Base-by-base conservation (phyloP, 2,113 vertebrate species). In the Plotosus lineatus region DNA sequence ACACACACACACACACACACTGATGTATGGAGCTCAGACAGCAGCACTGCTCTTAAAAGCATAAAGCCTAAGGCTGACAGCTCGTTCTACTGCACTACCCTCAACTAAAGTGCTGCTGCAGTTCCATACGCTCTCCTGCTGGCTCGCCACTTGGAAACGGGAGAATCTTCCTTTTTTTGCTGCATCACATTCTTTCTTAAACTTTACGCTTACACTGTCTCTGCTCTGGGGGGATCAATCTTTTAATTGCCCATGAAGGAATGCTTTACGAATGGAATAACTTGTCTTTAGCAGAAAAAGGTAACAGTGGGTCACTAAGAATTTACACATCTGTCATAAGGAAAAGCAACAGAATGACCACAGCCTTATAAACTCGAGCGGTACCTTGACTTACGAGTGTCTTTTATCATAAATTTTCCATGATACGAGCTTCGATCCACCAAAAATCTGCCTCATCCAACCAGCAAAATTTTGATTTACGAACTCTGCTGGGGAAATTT, bases 41-140 rank as follows among this genome's bases (percentile, higher is more conserved):
- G 90, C 85, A 84, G 88, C 91, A 91, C 91, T 91, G 89, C 89
- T 91, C 90, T 92, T 92, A 90, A 92, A 92, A 90, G 91, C 84
- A 75, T 84, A 84, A 48, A 83, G 89, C 82, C 90, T 87, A 85
- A 84, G 87, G 87, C 86, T 89, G 89, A 91, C 91, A 92, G 89
- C 90, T 90, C 90, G 90, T 90, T 91, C 90, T 90, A 90, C 92
- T 88, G 87, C 86, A 88, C 87, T 76, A 76, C 83, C 78, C 71
- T 55, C 87, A 31, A 42, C 63, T 78, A 73, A 89, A 91, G 84
- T 90, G 88, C 88, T 90, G 87, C 72, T 88, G 86, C 87, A 90
- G 90, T 84, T 73, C 84, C 89, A 88, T 89, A 87, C 85, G 81
- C 83, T 80, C 83, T 89, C 81, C 88, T 83, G 86, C 79, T 69